Evolutionary conservation across 2,113 vertebrate species (phyloP).

Genomic region (Dissostichus mawsoni): DNA sequence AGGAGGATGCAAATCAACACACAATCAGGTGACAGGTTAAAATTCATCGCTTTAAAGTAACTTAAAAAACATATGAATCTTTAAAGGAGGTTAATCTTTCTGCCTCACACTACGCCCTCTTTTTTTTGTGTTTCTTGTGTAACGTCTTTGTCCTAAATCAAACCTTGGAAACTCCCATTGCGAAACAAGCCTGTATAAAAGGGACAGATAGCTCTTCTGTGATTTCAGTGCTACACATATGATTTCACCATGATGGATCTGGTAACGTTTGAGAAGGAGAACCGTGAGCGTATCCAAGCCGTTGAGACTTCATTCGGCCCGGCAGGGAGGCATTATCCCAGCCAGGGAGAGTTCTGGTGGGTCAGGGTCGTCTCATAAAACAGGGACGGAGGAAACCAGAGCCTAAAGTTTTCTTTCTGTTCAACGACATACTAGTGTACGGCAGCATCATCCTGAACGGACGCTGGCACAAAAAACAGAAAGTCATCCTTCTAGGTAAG

Average conservation of each 20-base stretch:
- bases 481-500: conserved; percentile 87
- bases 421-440: conserved; percentile 93
- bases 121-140: background rate
- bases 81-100: background rate
- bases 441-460: conserved; percentile 90
- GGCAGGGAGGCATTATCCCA: conserved; percentile 80
- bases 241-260: conserved; percentile 78
- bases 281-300: conserved; percentile 59
- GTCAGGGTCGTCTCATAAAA: conserved; percentile 91
- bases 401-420: conserved; percentile 91
- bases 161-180: background rate
- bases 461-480: conserved; percentile 87
- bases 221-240: background rate
- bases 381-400: conserved; percentile 89
- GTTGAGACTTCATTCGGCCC: conserved; percentile 90
- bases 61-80: no score
- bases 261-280: conserved; percentile 71
- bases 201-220: no score
- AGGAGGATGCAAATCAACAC: no score
- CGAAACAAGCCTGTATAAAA: background rate
- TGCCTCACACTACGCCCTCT: background rate
- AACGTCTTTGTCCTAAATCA: background rate
- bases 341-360: conserved; percentile 88
- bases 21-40: no score
- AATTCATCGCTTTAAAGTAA: no score